These are phyloP conservation scores for Myotis vivesi DNA, from an alignment of 2,797 vertebrate genomes.

Conservation along the genomic window DNA sequence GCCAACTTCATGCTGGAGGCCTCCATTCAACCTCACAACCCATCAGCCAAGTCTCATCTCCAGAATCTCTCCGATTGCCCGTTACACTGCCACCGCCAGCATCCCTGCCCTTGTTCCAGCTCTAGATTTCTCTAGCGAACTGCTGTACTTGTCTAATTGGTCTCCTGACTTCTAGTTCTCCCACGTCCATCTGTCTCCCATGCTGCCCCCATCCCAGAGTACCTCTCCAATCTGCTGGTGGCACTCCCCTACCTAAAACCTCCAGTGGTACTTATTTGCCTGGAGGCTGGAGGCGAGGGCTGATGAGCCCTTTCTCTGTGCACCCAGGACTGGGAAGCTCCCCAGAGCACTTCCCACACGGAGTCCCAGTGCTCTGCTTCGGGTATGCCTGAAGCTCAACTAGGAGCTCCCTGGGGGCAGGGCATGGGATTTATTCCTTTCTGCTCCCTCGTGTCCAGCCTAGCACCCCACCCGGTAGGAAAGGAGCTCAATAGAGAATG, in stretches of 20 bases:
- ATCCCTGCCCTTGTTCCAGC: neutral
- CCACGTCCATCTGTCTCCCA: neutral
- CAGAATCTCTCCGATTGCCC: neutral
- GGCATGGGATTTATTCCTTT: neutral
- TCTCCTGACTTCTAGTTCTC: neutral
- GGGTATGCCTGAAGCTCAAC: neutral
- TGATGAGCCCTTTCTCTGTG: neutral
- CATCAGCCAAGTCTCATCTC: neutral
- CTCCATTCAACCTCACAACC: neutral
- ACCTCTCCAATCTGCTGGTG: neutral
- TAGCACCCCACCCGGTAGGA: neutral
- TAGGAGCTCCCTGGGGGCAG: neutral
- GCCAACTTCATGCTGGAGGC: neutral
- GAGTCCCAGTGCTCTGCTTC: neutral
- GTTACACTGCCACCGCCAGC: neutral
- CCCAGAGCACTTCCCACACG: neutral
- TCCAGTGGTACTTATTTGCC: neutral
- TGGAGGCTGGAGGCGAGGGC: neutral
- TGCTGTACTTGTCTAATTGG: neutral
- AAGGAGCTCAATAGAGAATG: neutral
- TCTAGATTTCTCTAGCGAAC: neutral
- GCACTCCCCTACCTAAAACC: neutral
- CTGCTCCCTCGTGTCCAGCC: neutral
- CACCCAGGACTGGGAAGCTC: neutral
- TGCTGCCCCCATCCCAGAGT: accelerated